These are phyloP conservation scores for Cyanoramphus novaezelandiae DNA, from an alignment of 2,113 vertebrate species.

Conservation along the genomic window DNA sequence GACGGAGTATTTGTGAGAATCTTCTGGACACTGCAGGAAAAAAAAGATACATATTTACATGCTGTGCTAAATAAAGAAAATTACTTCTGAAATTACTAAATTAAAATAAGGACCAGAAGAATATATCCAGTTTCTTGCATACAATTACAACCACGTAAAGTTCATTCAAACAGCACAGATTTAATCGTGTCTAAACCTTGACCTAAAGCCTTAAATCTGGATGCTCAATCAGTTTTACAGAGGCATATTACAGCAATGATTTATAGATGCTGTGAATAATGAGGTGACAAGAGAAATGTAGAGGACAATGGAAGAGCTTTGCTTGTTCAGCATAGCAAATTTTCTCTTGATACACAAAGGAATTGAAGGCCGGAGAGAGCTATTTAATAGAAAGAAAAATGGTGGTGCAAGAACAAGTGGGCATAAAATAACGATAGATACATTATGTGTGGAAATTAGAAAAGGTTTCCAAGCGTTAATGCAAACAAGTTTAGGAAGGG, in stretches of 20 bases:
- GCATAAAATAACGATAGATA: background rate
- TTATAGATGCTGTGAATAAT: constrained; percentile 42
- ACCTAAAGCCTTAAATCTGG: constrained; percentile 9
- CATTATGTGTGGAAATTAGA: background rate
- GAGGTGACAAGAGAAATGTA: constrained; percentile 23
- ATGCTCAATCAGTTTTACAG: constrained; percentile 10
- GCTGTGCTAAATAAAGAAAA: background rate
- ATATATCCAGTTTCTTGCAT: background rate
- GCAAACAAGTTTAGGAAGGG: background rate
- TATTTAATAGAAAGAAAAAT: constrained; percentile 39
- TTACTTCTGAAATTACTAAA: background rate
- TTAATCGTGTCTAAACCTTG: constrained; percentile 15
- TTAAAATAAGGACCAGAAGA: background rate
- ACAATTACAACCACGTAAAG: background rate
- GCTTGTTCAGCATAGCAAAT: constrained; percentile 35
- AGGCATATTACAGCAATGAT: constrained; percentile 9
- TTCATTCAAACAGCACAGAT: background rate
- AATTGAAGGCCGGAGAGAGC: constrained; percentile 4
- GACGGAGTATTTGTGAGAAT: constrained; percentile 97
- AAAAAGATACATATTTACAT: background rate
- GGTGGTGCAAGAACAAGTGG: background rate
- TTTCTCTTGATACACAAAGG: constrained; percentile 33
- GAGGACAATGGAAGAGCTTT: constrained; percentile 17
- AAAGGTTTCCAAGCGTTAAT: background rate
- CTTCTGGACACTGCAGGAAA: constrained; percentile 90